Percentiles rank a stretch among this genome's conserved stretches.
Evolutionary conservation across 2,888 invertebrate genomes (phyloP).

Genomic region (Drosophila bunnanda): DNA sequence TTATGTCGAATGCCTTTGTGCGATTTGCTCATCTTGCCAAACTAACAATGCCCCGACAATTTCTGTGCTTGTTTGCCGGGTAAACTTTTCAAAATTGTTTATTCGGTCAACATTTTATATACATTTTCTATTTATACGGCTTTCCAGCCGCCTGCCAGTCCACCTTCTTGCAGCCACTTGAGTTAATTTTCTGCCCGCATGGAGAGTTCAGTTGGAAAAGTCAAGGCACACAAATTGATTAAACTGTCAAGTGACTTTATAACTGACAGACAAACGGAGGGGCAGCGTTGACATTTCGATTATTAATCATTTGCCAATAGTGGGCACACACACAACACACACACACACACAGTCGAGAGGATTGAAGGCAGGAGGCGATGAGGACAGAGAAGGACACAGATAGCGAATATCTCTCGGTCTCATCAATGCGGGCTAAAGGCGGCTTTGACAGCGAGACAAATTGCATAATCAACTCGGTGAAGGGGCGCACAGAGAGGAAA

Average conservation of each 20-base stretch:
- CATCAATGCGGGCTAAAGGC: constrained; percentile 60
- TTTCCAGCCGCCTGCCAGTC: constrained; percentile 16
- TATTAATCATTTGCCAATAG: constrained; percentile 75
- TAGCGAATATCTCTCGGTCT: constrained; percentile 30
- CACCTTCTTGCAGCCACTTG: constrained; percentile 16
- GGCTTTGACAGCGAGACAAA: constrained; percentile 26
- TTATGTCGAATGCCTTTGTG: constrained; percentile 50
- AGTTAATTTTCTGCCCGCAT: constrained; percentile 52
- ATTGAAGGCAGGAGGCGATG: not conserved
- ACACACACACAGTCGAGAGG: constrained; percentile 1
- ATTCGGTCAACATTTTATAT: constrained; percentile 53
- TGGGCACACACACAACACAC: not conserved
- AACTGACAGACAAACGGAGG: constrained; percentile 58
- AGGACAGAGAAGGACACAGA: constrained; percentile 16
- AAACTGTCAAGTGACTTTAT: constrained; percentile 80
- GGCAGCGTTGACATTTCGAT: constrained; percentile 75
- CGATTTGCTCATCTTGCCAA: constrained; percentile 52
- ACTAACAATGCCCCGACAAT: constrained; percentile 45
- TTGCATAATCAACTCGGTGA: constrained; percentile 26
- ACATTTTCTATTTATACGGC: constrained; percentile 51
- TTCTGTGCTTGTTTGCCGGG: constrained; percentile 35
- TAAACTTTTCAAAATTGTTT: constrained; percentile 63
- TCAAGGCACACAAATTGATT: constrained; percentile 66
- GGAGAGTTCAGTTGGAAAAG: constrained; percentile 46
- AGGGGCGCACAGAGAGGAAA: constrained; percentile 9